Conservation (phyloP, 2,113 vertebrate genomes). For the Hippolais icterina region DNA sequence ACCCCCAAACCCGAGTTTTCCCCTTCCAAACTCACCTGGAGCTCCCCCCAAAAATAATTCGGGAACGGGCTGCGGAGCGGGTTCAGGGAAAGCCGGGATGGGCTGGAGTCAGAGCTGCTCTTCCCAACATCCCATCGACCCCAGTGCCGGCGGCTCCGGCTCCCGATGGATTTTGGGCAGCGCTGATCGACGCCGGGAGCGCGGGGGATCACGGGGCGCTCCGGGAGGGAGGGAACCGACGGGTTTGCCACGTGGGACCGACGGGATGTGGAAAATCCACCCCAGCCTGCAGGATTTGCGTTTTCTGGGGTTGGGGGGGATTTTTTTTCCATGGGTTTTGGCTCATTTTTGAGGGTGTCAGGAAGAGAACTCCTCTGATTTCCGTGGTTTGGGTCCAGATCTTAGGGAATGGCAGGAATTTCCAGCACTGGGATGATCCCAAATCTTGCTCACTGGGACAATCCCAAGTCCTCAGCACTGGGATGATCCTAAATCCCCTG, state of each 20-base stretch:
- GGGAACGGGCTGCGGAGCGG: not conserved
- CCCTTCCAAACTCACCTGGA: not conserved
- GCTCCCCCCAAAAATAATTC: rapidly evolving
- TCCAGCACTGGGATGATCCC: not conserved
- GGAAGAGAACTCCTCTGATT: not conserved
- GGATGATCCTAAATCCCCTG: not conserved
- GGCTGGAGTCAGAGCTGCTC: not conserved
- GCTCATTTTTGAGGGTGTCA: rapidly evolving
- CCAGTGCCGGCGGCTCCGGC: not conserved
- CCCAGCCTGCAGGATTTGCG: not conserved
- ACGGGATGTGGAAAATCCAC: not conserved
- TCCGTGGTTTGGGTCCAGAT: rapidly evolving
- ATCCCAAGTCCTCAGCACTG: too few species aligned
- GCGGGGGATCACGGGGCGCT: not conserved
- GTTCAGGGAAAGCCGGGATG: not conserved
- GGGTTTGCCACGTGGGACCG: not conserved
- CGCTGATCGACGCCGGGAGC: conserved; percentile 8
- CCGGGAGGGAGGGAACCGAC: not conserved
- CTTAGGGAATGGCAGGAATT: not conserved
- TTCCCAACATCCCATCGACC: not conserved
- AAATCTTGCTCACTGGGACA: too few species aligned
- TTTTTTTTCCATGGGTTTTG: rapidly evolving
- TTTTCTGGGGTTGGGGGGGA: rapidly evolving
- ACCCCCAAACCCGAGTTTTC: not conserved
- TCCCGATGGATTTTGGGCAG: conserved; percentile 2